These are phyloP conservation scores for Pyrochroa serraticornis DNA, from an alignment of 2,888 invertebrate genomes.

Conservation along the genomic window DNA sequence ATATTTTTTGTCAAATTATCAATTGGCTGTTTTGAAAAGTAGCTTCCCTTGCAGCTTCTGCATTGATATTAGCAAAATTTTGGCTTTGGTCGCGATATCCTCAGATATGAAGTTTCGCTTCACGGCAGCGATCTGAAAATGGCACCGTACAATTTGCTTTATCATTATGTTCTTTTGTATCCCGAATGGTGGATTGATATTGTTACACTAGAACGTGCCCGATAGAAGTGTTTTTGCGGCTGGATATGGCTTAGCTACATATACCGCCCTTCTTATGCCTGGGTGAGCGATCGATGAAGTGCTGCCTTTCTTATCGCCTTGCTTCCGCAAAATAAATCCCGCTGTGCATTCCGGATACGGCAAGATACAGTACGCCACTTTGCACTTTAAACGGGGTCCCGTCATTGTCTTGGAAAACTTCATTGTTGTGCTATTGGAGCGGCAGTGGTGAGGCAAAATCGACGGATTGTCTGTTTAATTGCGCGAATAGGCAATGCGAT, in stretches of 20 bases:
- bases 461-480: slow-evolving; percentile 4
- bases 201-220: too few species aligned
- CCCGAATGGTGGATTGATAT: too few species aligned
- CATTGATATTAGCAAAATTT: too few species aligned
- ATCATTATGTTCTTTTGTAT: too few species aligned
- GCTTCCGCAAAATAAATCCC: slow-evolving; percentile 44
- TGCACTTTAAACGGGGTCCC: slow-evolving; percentile 28
- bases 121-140: too few species aligned
- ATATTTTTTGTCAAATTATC: too few species aligned
- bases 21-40: too few species aligned
- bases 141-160: too few species aligned
- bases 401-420: slow-evolving; percentile 18
- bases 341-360: slow-evolving; percentile 34
- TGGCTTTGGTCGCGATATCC: too few species aligned
- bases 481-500: neutral
- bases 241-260: too few species aligned
- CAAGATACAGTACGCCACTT: slow-evolving; percentile 29
- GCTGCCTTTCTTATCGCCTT: slow-evolving; percentile 36
- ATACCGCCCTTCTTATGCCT: slow-evolving; percentile 1
- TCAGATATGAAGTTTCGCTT: too few species aligned
- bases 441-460: neutral
- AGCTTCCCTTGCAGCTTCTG: too few species aligned
- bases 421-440: slow-evolving; percentile 3
- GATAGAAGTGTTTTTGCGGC: neutral
- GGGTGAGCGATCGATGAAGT: slow-evolving; percentile 25